Evolutionary conservation across 2,797 vertebrate species (phyloP), one percentile per base, ranked within the genome.

Genomic region (Tenualosa ilisha): DNA sequence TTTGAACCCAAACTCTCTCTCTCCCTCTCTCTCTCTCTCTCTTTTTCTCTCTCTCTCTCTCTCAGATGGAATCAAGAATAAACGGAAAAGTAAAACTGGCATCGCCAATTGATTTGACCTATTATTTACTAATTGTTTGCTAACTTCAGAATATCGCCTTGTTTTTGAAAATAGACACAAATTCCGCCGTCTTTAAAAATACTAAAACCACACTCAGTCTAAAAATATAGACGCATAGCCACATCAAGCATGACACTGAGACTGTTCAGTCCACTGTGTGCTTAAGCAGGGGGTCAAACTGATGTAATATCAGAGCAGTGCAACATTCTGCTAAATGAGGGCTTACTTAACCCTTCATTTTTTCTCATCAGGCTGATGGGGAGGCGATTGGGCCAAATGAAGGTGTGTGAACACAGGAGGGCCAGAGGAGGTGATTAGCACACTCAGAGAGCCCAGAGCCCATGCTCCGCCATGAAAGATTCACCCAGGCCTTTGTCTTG

Each of bases 401-500:
- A 46, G 20, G 72, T 79, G 43, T 46, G 72, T 46, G 72, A 40
- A 46, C 6, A 15, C 40, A 22, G 72, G 7, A 3, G 51, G 82
- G 65, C 65, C 92, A 91, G 91, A 90, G 93, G 91, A 59, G 92
- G 91, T 94, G 93, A 95, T 95, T 94, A 94, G 91, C 93, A 93
- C 92, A 92, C 92, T 85, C 85, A 11, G 90, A 85, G 85, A 63
- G 84, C 85, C 37, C 86, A 90, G 88, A 85, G 92, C 92, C 91
- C 92, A 87, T 88, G 89, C 90, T 79, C 7, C 87, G 91, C 91
- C 95, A 95, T 97, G 97, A 97, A 97, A 91, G 95, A 96, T 95
- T 95, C 95, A 93, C 94, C 95, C 95, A 95, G 96, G 96, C 93
- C 97, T 98, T 97, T 97, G 97, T 98, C 96, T 98, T 97, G 96